Evolutionary conservation across 2,888 invertebrate species (phyloP), one percentile per base, ranked within the genome.

Genomic region (Baccha elongata): DNA sequence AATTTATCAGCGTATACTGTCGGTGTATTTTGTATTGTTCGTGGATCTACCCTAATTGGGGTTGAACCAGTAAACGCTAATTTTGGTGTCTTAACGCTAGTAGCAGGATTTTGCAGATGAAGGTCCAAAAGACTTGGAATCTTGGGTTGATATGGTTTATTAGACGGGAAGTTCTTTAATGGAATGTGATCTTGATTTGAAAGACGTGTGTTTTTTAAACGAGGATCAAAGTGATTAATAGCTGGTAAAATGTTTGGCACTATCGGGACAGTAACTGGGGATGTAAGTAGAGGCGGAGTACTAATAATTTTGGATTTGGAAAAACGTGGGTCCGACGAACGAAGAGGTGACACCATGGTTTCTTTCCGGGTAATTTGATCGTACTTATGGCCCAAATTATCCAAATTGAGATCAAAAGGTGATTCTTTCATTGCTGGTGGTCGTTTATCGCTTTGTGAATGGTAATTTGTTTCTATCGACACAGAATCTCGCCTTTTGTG

Each of bases 381-480:
- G 74, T 91, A 92, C 86, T 91, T 92, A 75, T 91, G 90, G 1
- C 91, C 91, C 19, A 91, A 81, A n/a, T 91, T 86, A 85, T 84
- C 71, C 7, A 26, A 19, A n/a, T 17, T 48, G 6, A 40, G 19
- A 15, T 60, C 69, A 37, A 17, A 15, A 0, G 6, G 10, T 0
- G 40, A 7, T 6, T 65, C 58, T 26, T 53, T 73, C 3, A 40
- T 50, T 29, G 23, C 6, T 2, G 19, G 52, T 32, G 1, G 8
- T 40, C 13, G 35, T 6, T 67, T 32, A 0, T 68, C 53, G 3
- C 8, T 48, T 3, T 53, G 46, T 35, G 15, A 13, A 4, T 13
- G 13, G 13, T 10, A 32, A 15, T 21, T 37, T 6, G 19, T 13
- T 13, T 46, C 35, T 8, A 11, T 3, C 10, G 48, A 48, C 4